phyloP scores from a whole-genome alignment of 2,888 invertebrate genomes.

The Epinotia bilunana region DNA sequence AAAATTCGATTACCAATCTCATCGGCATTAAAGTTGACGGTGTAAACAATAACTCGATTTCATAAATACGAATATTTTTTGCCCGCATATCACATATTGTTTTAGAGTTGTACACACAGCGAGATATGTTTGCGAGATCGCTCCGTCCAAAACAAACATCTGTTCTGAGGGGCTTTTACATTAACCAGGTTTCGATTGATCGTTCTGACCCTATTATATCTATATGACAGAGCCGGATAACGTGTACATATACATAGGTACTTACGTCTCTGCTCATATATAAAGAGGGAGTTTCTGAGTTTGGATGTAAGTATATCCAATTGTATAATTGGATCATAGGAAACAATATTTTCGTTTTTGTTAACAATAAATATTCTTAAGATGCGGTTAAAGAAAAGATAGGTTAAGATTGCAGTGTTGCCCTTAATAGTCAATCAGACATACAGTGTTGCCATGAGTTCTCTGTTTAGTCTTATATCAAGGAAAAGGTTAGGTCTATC shows the following conservation, averaged over 20 bases:
- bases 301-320: neutral
- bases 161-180: conserved; percentile 35
- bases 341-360: neutral
- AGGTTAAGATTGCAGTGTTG: neutral
- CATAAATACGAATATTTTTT: conserved; percentile 5
- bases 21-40: neutral
- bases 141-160: conserved; percentile 35
- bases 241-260: neutral
- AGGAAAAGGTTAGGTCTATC: conserved; percentile 5
- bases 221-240: conserved; percentile 8
- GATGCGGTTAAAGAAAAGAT: too few species aligned
- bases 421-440: too few species aligned
- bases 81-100: conserved; percentile 2
- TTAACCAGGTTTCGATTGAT: conserved; percentile 38
- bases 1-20: neutral
- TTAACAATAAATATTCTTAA: neutral
- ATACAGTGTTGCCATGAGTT: neutral
- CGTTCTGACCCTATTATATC: conserved; percentile 13
- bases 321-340: neutral
- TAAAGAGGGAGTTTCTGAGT: neutral
- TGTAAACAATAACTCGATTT: neutral
- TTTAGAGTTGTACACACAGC: conserved; percentile 10
- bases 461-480: neutral
- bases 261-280: neutral
- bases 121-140: conserved; percentile 29